Percentiles rank a stretch among this genome's conserved stretches.
phyloP scores from a whole-genome alignment of 2,888 invertebrate species.

The Oxyteleia sp. region DNA sequence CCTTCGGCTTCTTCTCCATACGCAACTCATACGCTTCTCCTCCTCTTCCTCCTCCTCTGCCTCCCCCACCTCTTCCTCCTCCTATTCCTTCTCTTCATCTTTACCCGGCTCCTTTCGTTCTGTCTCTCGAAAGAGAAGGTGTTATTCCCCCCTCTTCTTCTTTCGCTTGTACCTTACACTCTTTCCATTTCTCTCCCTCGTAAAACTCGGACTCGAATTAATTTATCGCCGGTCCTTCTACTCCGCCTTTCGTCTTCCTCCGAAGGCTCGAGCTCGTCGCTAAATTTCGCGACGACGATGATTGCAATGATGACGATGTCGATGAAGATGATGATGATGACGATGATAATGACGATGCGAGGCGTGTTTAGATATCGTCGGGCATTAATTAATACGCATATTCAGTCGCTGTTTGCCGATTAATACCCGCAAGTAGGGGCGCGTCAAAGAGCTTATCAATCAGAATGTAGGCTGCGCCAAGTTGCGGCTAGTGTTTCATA shows the following conservation, averaged over 20 bases:
- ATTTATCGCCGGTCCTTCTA: constrained; percentile 32
- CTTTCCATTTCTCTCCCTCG: constrained; percentile 29
- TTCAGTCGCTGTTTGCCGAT: constrained; percentile 57
- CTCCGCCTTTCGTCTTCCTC: constrained; percentile 11
- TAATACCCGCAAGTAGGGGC: constrained; percentile 42
- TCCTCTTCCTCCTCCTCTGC: constrained; percentile 25
- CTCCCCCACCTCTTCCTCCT: constrained; percentile 23
- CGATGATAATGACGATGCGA: constrained; percentile 51
- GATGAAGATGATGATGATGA: constrained; percentile 25
- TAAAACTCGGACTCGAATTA: constrained; percentile 53
- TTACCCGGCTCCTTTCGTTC: constrained; percentile 48
- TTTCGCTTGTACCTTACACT: constrained; percentile 2
- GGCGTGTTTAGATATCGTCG: constrained; percentile 43
- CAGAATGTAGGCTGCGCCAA: constrained; percentile 31
- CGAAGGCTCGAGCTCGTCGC: constrained; percentile 15
- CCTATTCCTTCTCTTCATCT: too few relatives aligned
- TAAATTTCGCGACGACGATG: constrained; percentile 26
- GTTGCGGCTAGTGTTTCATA: constrained; percentile 34
- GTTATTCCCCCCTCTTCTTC: constrained; percentile 57
- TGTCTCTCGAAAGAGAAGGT: constrained; percentile 56
- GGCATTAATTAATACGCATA: constrained; percentile 64
- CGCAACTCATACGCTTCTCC: constrained; percentile 61
- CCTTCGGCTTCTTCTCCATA: constrained; percentile 58
- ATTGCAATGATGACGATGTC: constrained; percentile 40
- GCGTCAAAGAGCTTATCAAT: constrained; percentile 49